Base-by-base conservation (phyloP, 2,888 invertebrate genomes). In the Oxytorus armatus region DNA sequence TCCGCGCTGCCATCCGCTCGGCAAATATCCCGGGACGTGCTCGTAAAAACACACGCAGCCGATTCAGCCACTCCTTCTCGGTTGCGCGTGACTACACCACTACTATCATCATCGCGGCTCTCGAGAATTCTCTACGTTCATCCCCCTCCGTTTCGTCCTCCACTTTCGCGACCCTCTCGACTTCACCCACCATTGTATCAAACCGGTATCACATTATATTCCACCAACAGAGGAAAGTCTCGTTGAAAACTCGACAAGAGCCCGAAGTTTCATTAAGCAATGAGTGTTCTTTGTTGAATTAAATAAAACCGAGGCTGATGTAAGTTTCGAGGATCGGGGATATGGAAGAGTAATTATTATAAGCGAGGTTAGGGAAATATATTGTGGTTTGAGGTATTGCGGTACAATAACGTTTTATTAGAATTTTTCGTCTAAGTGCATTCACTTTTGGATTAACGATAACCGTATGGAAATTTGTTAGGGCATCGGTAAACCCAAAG, bases 21-120 rank as follows among this genome's bases (percentile, higher is more conserved):
- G 69, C 68, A 66, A 82, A 81, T 82, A 73, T 69, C 77, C 70
- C 68, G 81, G 51, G 76, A 82, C 76, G 77, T 79, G 77, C 83
- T 78, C 79, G 79, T 80, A 83, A 83, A 83, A 83, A 82, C 66
- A 73, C 75, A 82, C 80, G 80, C 82, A 82, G 73, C 66, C 80
- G 76, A 77, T 82, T 59, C 59, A 77, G 68, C 63, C 80, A 73
- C 69, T 76, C 51, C 77, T 53, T 16, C 36, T 33, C 39, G 25
- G 57, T 33, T 51, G 29, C 63, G 36, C 47, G 25, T 49, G 29
- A 65, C 66, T 68, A 18, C 25, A 14, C 36, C 42, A 29, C 57
- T 39, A 63, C 59, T 72, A 59, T 76, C 72, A 29, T 72, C 79
- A 47, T 42, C 59, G 5, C 44, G 39, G 11, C 47, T 69, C 29